Percentiles rank a stretch among this genome's conserved stretches.
Conservation (phyloP, 2,113 vertebrate genomes). For the Mesocricetus auratus region DNA sequence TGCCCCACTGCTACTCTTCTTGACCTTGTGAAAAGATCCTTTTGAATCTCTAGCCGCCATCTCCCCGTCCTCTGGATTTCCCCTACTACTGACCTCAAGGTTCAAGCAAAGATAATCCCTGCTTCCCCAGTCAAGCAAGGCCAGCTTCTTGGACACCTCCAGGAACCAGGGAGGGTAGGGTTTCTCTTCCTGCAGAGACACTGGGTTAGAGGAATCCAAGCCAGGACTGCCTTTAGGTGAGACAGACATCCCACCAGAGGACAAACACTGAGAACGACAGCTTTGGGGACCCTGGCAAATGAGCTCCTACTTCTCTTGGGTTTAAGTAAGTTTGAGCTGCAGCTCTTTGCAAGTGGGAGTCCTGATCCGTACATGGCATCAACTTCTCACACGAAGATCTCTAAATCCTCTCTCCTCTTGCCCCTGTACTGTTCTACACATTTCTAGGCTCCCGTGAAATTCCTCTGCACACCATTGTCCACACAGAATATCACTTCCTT, state of each 20-base stretch:
- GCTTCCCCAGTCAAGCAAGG: neutral
- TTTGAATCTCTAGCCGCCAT: neutral
- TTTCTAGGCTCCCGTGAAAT: neutral
- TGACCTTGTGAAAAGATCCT: neutral
- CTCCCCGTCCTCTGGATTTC: slow-evolving; percentile 18
- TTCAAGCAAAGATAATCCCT: neutral
- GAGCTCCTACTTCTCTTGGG: neutral
- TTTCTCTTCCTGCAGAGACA: neutral
- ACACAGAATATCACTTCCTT: neutral
- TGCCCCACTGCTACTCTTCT: neutral
- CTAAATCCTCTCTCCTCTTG: neutral
- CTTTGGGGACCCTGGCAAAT: neutral
- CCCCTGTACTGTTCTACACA: neutral
- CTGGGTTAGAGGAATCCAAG: neutral
- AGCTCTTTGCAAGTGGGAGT: neutral
- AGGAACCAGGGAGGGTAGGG: neutral
- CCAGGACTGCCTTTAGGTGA: neutral
- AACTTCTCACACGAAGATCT: neutral
- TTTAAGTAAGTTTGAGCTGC: neutral
- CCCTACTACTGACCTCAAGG: neutral
- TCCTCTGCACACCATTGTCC: neutral
- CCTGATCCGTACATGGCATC: neutral
- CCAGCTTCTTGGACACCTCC: neutral
- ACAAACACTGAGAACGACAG: neutral
- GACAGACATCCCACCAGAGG: neutral